These are phyloP conservation scores for Lathamus discolor DNA, from an alignment of 2,113 vertebrate genomes.

Conservation along the genomic window DNA sequence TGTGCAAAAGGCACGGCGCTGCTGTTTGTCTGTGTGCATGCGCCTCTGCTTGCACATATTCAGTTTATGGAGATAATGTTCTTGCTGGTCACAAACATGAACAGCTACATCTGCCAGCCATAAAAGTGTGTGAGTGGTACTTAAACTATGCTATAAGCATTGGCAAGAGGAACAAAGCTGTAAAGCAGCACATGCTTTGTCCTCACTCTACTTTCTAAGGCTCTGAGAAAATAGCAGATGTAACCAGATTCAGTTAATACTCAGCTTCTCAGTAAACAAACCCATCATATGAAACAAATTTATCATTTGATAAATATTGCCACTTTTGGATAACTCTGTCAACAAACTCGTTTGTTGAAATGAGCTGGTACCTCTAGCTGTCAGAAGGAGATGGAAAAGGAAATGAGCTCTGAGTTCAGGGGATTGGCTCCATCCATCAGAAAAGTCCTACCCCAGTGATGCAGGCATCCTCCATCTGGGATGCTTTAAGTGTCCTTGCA, in stretches of 20 bases:
- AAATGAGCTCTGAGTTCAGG: background rate
- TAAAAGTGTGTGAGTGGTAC: accelerated
- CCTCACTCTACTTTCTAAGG: background rate
- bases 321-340: background rate
- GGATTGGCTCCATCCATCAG: background rate
- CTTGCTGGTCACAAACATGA: background rate
- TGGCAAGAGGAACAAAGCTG: background rate
- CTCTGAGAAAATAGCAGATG: background rate
- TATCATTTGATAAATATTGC: background rate
- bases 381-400: background rate
- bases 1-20: background rate
- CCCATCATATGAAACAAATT: background rate
- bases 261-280: background rate
- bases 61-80: background rate
- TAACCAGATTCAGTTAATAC: background rate
- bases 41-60: accelerated
- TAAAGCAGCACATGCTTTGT: background rate
- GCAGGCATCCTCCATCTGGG: background rate
- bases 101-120: background rate
- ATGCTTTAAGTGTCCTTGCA: background rate
- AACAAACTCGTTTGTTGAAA: background rate
- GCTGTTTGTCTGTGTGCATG: too few species aligned
- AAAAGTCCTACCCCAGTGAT: background rate
- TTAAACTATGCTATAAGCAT: background rate
- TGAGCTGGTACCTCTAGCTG: background rate